phyloP scores from a whole-genome alignment of 2,888 invertebrate genomes.

The Tyria jacobaeae region DNA sequence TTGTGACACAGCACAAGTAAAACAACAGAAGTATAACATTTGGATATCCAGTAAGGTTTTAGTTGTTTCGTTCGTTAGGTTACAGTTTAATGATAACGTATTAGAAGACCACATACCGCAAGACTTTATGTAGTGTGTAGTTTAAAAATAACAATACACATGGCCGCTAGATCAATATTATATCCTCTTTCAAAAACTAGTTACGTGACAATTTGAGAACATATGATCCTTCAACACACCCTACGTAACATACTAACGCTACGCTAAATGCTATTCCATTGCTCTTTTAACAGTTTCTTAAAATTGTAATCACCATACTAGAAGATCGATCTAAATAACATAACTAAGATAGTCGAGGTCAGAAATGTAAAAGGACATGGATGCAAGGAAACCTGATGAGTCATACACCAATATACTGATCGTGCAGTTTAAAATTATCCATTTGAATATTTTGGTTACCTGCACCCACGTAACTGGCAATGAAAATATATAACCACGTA shows the following conservation, averaged over 20 bases:
- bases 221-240: not conserved
- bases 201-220: constrained; percentile 32
- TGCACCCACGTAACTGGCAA: constrained; percentile 8
- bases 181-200: constrained; percentile 39
- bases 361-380: constrained; percentile 35
- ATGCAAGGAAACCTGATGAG: constrained; percentile 51
- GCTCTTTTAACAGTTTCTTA: constrained; percentile 18
- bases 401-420: constrained; percentile 42
- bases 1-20: too few species aligned
- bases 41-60: too few species aligned
- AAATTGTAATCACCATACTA: constrained; percentile 3
- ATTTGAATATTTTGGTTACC: constrained; percentile 39
- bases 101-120: not conserved
- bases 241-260: constrained; percentile 1
- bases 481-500: too few species aligned
- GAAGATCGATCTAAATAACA: constrained; percentile 27
- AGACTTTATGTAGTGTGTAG: constrained; percentile 18
- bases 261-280: constrained; percentile 27
- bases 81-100: too few species aligned
- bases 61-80: too few species aligned
- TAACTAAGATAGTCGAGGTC: constrained; percentile 22
- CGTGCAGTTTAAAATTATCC: constrained; percentile 36
- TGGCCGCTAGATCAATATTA: constrained; percentile 17
- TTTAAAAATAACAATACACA: not conserved
- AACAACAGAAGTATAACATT: too few species aligned